These are phyloP conservation scores for Rhagophthalmus giganteus DNA, from an alignment of 2,888 invertebrate species.

Conservation along the genomic window DNA sequence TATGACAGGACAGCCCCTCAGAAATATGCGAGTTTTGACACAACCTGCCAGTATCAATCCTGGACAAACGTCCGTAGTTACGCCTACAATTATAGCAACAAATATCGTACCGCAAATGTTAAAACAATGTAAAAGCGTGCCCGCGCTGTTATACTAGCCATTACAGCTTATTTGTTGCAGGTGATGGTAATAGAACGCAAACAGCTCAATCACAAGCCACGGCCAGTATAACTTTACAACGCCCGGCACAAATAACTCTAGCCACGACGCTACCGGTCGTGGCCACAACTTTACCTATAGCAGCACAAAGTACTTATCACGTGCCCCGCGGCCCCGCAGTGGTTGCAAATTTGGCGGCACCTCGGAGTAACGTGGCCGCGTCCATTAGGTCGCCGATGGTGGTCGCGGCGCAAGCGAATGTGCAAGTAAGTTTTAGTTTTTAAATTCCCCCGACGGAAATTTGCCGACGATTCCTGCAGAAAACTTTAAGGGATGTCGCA, in stretches of 20 bases:
- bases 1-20: constrained; percentile 51
- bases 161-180: constrained; percentile 23
- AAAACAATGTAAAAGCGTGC: constrained; percentile 58
- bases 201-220: constrained; percentile 37
- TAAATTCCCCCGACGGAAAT: no score
- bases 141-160: no score
- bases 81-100: constrained; percentile 53
- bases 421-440: constrained; percentile 20
- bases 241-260: constrained; percentile 53
- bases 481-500: no score
- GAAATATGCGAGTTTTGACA: constrained; percentile 52
- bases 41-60: constrained; percentile 47
- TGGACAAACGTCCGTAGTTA: constrained; percentile 44
- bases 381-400: constrained; percentile 51
- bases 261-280: constrained; percentile 47
- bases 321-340: constrained; percentile 68
- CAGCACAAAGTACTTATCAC: constrained; percentile 47
- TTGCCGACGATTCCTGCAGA: no score
- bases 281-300: constrained; percentile 43
- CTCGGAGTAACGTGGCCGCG: constrained; percentile 64
- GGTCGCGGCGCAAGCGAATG: constrained; percentile 45
- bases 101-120: constrained; percentile 59
- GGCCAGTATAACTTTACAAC: constrained; percentile 45
- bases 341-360: constrained; percentile 73
- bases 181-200: constrained; percentile 25